Percentiles rank a stretch among this genome's conserved stretches.
Evolutionary conservation across 2,113 vertebrate species (phyloP).

Genomic region (Xyliphius kryptos): DNA sequence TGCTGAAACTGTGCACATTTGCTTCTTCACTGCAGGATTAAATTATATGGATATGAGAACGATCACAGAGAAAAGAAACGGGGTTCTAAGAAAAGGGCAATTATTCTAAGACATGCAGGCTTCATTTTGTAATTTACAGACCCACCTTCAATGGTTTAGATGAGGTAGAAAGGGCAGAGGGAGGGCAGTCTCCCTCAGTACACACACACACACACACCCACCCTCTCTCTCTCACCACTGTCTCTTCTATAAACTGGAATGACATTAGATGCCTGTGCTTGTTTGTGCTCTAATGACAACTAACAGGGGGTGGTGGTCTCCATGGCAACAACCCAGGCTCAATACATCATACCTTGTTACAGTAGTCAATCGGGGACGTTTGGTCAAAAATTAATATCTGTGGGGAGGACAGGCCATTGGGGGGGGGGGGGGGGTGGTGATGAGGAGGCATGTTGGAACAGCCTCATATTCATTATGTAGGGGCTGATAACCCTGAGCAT

Average conservation of each 20-base stretch:
- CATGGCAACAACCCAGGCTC: slow-evolving; percentile 78
- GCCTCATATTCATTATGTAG: slow-evolving; percentile 55
- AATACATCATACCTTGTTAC: slow-evolving; percentile 81
- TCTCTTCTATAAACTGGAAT: slow-evolving; percentile 70
- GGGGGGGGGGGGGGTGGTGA: slow-evolving; percentile 5
- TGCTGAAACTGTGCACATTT: too few relatives aligned
- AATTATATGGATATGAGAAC: slow-evolving; percentile 6
- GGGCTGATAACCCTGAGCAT: slow-evolving; percentile 56
- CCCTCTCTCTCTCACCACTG: slow-evolving; percentile 53
- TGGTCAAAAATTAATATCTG: slow-evolving; percentile 73
- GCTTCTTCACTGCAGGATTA: too few relatives aligned
- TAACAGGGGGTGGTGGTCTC: slow-evolving; percentile 75
- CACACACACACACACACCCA: slow-evolving; percentile 25
- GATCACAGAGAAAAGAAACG: slow-evolving; percentile 23
- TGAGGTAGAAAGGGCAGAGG: slow-evolving; percentile 35
- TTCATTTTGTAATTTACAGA: slow-evolving; percentile 46
- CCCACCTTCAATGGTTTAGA: slow-evolving; percentile 50
- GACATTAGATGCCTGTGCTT: slow-evolving; percentile 76
- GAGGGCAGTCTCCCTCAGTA: not conserved
- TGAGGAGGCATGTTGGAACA: slow-evolving; percentile 40
- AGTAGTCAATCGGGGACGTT: slow-evolving; percentile 70
- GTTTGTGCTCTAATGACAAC: slow-evolving; percentile 81
- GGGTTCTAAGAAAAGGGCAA: slow-evolving; percentile 40
- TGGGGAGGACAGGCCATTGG: slow-evolving; percentile 45
- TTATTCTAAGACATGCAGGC: slow-evolving; percentile 48